A percentile compares a stretch with the other conserved stretches of the same genome.
phyloP scores from a whole-genome alignment of 1,140 invertebrate genomes.

The Nasonia longicornis region DNA sequence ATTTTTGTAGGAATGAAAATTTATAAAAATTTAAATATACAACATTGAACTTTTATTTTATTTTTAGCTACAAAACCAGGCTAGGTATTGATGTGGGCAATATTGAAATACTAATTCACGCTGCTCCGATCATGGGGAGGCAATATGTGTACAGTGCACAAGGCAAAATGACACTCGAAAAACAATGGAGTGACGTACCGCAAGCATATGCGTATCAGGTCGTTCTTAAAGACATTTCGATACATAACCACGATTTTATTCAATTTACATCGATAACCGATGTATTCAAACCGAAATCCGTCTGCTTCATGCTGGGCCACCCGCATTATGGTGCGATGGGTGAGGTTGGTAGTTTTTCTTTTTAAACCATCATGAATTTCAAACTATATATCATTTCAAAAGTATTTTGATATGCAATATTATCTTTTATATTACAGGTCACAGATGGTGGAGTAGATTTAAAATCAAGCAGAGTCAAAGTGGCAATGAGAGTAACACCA shows the following conservation, averaged over 20 bases:
- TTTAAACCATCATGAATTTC: neutral
- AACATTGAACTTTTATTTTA: neutral
- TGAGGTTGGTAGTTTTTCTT: conserved; percentile 68
- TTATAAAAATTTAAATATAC: neutral
- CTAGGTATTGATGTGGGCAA: conserved; percentile 83
- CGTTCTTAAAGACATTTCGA: conserved; percentile 73
- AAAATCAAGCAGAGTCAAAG: conserved; percentile 71
- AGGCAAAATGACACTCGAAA: conserved; percentile 76
- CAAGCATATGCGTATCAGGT: conserved; percentile 79
- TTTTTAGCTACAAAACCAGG: conserved; percentile 73
- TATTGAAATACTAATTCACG: conserved; percentile 79
- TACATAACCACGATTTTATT: conserved; percentile 64
- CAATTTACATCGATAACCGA: conserved; percentile 74
- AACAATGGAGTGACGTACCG: conserved; percentile 74
- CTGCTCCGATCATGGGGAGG: conserved; percentile 77
- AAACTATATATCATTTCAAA: no score
- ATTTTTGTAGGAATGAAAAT: no score
- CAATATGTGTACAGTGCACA: conserved; percentile 71
- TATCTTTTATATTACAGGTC: conserved; percentile 51
- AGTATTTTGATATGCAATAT: neutral
- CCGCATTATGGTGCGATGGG: conserved; percentile 85
- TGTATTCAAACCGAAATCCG: conserved; percentile 76
- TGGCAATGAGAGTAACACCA: conserved; percentile 64
- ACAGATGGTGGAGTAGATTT: conserved; percentile 61
- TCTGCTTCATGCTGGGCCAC: conserved; percentile 82